phyloP scores from a whole-genome alignment of 2,797 vertebrate genomes.

The Liasis olivaceus region DNA sequence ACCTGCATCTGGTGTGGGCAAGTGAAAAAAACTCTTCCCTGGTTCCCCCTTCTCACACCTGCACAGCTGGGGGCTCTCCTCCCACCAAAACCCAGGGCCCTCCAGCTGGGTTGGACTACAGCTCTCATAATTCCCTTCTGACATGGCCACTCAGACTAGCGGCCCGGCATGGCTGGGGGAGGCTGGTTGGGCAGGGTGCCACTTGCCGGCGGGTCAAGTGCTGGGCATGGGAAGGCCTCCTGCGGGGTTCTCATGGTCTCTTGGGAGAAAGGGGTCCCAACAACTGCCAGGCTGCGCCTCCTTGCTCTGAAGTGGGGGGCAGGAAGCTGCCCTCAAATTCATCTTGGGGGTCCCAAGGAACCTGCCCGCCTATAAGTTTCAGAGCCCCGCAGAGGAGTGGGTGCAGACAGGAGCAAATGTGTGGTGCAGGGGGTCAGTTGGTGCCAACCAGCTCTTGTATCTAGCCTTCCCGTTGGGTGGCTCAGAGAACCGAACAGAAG shows the following conservation, averaged over 20 bases:
- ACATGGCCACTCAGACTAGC: not conserved
- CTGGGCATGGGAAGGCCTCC: not conserved
- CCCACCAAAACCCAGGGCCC: too few species aligned
- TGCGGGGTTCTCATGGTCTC: too few species aligned
- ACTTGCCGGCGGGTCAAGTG: not conserved
- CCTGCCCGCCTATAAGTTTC: too few species aligned
- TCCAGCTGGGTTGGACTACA: too few species aligned
- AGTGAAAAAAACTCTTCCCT: not conserved
- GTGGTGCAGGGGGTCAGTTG: too few species aligned
- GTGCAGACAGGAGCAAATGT: too few species aligned
- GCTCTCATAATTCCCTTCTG: too few species aligned
- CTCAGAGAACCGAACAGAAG: not conserved
- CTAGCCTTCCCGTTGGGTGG: not conserved
- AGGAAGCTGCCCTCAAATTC: too few species aligned
- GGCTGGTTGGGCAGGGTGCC: not conserved
- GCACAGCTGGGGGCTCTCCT: too few species aligned
- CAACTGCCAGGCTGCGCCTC: not conserved
- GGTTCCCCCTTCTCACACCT: too few species aligned
- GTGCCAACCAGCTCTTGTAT: not conserved
- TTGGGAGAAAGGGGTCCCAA: too few species aligned
- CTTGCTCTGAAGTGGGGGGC: not conserved
- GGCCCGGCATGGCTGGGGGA: not conserved
- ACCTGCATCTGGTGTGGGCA: too few species aligned
- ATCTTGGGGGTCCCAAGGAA: not conserved
- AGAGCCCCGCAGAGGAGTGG: not conserved